These are phyloP conservation scores for Ataeniobius toweri DNA, from an alignment of 2,797 vertebrate species.

Conservation along the genomic window DNA sequence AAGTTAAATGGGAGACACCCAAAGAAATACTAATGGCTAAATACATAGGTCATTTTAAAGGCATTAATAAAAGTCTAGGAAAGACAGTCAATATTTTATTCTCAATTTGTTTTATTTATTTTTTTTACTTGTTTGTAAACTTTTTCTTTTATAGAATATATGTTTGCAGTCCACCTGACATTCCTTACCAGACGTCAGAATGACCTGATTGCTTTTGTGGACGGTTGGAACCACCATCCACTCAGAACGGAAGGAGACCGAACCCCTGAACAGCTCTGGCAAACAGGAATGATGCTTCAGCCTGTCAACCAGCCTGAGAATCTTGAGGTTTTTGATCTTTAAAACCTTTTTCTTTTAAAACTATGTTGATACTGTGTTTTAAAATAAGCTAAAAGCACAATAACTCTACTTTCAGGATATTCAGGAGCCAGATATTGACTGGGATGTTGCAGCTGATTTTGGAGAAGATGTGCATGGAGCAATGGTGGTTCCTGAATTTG, in stretches of 20 bases:
- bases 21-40: not conserved
- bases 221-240: conserved; percentile 15
- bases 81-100: not conserved
- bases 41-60: not conserved
- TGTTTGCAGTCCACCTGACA: conserved; percentile 1
- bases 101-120: not conserved
- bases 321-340: not conserved
- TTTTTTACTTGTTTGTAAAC: not conserved
- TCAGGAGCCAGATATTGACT: not conserved
- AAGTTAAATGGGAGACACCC: not conserved
- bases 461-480: not conserved
- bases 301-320: not conserved
- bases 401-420: conserved; percentile 4
- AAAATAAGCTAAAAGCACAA: not conserved
- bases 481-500: conserved; percentile 6
- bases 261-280: conserved; percentile 6
- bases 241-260: not conserved
- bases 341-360: not conserved
- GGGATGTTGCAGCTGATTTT: not conserved
- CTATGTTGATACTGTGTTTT: not conserved
- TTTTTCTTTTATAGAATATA: not conserved
- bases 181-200: not conserved
- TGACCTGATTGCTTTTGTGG: conserved; percentile 5
- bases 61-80: not conserved
- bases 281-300: not conserved